Evolutionary conservation across 2,797 vertebrate genomes (phyloP).

Genomic region (Falco peregrinus): DNA sequence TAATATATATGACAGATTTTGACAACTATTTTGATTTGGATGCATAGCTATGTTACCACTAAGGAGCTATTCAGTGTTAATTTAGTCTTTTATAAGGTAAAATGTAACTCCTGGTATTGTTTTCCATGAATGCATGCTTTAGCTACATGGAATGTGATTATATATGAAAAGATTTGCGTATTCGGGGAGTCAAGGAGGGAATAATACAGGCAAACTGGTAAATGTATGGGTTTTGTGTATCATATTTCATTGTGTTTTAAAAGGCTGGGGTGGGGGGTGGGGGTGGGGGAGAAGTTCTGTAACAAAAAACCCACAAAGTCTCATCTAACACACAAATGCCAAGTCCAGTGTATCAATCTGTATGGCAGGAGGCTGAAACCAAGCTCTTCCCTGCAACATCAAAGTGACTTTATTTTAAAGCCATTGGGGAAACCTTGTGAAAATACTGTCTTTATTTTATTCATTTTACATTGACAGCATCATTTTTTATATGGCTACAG

Average conservation of each 20-base stretch:
- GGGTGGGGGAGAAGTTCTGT: accelerated
- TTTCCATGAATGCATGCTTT: neutral
- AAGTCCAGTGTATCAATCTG: neutral
- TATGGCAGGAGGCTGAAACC: neutral
- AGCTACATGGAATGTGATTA: neutral
- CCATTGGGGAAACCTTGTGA: neutral
- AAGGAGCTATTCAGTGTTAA: neutral
- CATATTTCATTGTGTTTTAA: too few relatives aligned
- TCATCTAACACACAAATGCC: neutral
- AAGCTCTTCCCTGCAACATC: neutral
- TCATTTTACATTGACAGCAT: neutral
- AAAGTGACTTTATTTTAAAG: neutral
- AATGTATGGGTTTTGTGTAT: neutral
- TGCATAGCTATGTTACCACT: neutral
- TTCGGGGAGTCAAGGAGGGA: neutral
- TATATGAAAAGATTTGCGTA: neutral
- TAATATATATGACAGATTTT: neutral
- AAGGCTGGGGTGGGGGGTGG: too few relatives aligned
- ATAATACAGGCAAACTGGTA: neutral
- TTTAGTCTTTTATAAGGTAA: slow-evolving; percentile 30
- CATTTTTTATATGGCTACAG: neutral
- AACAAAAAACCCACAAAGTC: neutral
- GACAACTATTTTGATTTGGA: neutral
- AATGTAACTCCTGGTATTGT: neutral
- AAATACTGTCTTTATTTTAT: slow-evolving; percentile 5